Percentiles rank a stretch among this genome's conserved stretches.
Evolutionary conservation across 2,888 invertebrate species (phyloP).

Genomic region (Aleiodes testaceus): DNA sequence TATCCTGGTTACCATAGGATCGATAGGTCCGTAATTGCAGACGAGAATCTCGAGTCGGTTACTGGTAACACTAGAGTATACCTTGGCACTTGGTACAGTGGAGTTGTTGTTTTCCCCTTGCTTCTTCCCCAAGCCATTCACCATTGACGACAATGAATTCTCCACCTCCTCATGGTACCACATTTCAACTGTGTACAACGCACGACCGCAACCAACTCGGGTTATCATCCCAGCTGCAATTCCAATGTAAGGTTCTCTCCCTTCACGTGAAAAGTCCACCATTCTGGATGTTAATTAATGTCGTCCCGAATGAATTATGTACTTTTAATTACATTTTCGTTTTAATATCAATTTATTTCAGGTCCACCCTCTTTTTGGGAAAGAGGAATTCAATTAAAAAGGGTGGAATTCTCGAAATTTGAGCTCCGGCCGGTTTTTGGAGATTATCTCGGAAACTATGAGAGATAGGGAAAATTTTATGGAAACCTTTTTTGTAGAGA

Average conservation of each 20-base stretch:
- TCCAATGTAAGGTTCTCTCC: constrained; percentile 57
- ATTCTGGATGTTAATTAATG: constrained; percentile 53
- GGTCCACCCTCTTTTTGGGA: too few relatives aligned
- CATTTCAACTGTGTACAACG: constrained; percentile 57
- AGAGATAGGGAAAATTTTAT: too few relatives aligned
- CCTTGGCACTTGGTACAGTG: constrained; percentile 27
- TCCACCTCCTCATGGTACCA: constrained; percentile 20
- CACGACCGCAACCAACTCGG: constrained; percentile 62
- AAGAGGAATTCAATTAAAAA: too few relatives aligned
- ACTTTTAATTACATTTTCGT: too few relatives aligned
- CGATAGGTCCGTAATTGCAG: constrained; percentile 70
- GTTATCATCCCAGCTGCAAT: constrained; percentile 60
- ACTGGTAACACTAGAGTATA: constrained; percentile 26
- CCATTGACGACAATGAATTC: constrained; percentile 31
- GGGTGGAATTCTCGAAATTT: too few relatives aligned
- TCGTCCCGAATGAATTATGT: too few relatives aligned
- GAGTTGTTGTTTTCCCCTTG: constrained; percentile 33
- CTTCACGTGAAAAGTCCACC: constrained; percentile 54
- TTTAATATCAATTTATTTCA: too few relatives aligned
- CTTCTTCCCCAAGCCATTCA: constrained; percentile 45
- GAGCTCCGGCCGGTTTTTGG: too few relatives aligned
- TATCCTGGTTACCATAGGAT: constrained; percentile 58
- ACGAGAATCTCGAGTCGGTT: constrained; percentile 63
- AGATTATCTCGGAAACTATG: too few relatives aligned
- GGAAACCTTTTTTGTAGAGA: too few relatives aligned